Conservation (phyloP, 2,888 invertebrate genomes). For the Drosophila atripex region DNA sequence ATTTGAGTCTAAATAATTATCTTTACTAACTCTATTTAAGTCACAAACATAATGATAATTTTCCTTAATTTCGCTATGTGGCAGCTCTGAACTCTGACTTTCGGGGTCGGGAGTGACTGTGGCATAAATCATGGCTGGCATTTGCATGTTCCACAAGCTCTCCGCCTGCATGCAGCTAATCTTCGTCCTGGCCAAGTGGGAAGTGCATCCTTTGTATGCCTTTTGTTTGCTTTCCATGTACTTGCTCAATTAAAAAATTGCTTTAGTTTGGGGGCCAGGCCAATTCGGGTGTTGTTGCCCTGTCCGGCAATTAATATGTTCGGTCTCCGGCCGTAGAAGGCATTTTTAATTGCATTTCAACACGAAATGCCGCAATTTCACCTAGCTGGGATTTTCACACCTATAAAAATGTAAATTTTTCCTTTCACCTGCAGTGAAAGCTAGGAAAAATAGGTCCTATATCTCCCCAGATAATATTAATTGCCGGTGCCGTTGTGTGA, state of each 20-base stretch:
- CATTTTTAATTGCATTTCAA: slow-evolving; percentile 74
- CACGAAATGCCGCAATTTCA: slow-evolving; percentile 70
- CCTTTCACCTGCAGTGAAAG: slow-evolving; percentile 23
- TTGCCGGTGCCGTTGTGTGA: slow-evolving; percentile 27
- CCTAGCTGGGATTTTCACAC: slow-evolving; percentile 57
- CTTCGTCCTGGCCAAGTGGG: slow-evolving; percentile 50
- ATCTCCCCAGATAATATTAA: slow-evolving; percentile 61
- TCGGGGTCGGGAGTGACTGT: slow-evolving; percentile 20
- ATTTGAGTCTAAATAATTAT: not conserved
- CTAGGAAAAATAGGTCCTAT: not conserved
- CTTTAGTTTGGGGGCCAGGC: slow-evolving; percentile 28
- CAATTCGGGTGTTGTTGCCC: slow-evolving; percentile 48
- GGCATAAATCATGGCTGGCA: slow-evolving; percentile 74
- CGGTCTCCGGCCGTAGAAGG: slow-evolving; percentile 57
- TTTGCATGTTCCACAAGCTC: slow-evolving; percentile 57
- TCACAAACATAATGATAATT: not conserved
- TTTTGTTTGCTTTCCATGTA: slow-evolving; percentile 53
- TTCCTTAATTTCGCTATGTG: not conserved
- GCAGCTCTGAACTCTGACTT: slow-evolving; percentile 14
- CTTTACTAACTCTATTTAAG: too few relatives aligned
- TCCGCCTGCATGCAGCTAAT: slow-evolving; percentile 47
- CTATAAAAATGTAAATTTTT: slow-evolving; percentile 61
- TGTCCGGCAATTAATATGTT: slow-evolving; percentile 70
- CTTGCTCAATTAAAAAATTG: slow-evolving; percentile 73
- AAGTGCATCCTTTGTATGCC: slow-evolving; percentile 61